Percentiles rank a stretch among this genome's conserved stretches.
These are phyloP conservation scores for Scomber scombrus DNA, from an alignment of 2,113 vertebrate genomes.

Conservation along the genomic window DNA sequence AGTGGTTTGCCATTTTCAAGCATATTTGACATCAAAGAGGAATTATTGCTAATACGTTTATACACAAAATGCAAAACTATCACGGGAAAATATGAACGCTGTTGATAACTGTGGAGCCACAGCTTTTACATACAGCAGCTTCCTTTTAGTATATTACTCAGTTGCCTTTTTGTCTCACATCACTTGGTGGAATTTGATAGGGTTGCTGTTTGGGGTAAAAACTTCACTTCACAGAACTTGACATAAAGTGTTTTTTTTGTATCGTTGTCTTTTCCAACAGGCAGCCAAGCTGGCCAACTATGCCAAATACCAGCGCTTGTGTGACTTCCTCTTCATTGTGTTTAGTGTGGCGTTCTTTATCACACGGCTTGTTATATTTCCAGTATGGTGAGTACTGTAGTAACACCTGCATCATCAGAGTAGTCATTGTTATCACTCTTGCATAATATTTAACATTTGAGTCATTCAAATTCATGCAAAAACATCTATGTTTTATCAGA, in stretches of 20 bases:
- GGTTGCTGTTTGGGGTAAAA: background rate
- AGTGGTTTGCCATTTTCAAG: background rate
- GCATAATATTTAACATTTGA: background rate
- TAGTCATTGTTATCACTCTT: background rate
- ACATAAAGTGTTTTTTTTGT: conserved; percentile 28
- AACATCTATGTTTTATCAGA: too few species aligned
- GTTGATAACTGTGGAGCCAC: background rate
- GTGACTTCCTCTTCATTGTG: conserved; percentile 93
- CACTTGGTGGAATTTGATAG: background rate
- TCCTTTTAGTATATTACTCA: conserved; percentile 17
- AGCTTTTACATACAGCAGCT: background rate
- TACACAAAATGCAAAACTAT: background rate
- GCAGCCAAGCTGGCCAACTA: conserved; percentile 97
- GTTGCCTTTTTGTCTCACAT: background rate
- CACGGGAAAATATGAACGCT: background rate
- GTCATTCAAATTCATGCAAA: background rate
- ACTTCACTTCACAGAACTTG: background rate
- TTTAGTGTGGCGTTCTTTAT: conserved; percentile 91
- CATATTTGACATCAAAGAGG: background rate
- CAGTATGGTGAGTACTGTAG: conserved; percentile 90
- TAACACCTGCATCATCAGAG: background rate
- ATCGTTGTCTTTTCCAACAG: conserved; percentile 74
- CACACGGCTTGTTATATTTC: conserved; percentile 92
- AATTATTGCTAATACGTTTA: background rate
- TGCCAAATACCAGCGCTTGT: conserved; percentile 93